A percentile compares a stretch with the other conserved stretches of the same genome.
Conservation (phyloP, 2,888 invertebrate genomes). For the Melanargia galathea region DNA sequence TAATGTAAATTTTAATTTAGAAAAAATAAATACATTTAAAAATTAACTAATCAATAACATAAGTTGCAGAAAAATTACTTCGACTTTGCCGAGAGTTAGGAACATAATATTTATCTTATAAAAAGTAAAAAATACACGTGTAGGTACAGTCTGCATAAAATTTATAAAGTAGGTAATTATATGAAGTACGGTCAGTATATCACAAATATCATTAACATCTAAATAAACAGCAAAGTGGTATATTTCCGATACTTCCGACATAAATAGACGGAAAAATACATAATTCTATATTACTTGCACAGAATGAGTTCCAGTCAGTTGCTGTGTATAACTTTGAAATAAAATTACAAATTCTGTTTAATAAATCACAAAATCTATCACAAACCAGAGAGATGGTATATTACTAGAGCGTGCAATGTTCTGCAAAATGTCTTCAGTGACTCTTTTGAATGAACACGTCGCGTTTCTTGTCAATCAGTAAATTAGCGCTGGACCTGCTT, state of each 20-base stretch:
- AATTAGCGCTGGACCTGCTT: too few relatives aligned
- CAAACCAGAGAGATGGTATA: not conserved
- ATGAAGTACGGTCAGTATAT: not conserved
- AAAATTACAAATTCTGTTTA: slow-evolving; percentile 7
- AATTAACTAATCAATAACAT: not conserved
- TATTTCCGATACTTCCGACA: not conserved
- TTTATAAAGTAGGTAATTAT: not conserved
- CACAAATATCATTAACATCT: not conserved
- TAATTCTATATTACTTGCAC: too few relatives aligned
- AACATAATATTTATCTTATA: not conserved
- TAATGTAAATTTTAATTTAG: not conserved
- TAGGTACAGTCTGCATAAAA: slow-evolving; percentile 7
- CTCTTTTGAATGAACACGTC: not conserved
- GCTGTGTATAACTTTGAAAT: too few relatives aligned
- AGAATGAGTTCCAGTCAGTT: not conserved
- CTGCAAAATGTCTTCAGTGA: not conserved
- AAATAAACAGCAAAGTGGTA: not conserved
- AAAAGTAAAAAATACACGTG: not conserved
- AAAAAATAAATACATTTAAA: not conserved
- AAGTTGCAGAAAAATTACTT: not conserved
- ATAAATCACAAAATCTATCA: slow-evolving; percentile 16
- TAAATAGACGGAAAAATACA: too few relatives aligned
- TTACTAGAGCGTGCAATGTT: not conserved
- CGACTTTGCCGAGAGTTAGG: not conserved
- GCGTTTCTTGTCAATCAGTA: too few relatives aligned